Evolutionary conservation across 2,113 vertebrate species (phyloP).

Genomic region (Hippolais icterina): DNA sequence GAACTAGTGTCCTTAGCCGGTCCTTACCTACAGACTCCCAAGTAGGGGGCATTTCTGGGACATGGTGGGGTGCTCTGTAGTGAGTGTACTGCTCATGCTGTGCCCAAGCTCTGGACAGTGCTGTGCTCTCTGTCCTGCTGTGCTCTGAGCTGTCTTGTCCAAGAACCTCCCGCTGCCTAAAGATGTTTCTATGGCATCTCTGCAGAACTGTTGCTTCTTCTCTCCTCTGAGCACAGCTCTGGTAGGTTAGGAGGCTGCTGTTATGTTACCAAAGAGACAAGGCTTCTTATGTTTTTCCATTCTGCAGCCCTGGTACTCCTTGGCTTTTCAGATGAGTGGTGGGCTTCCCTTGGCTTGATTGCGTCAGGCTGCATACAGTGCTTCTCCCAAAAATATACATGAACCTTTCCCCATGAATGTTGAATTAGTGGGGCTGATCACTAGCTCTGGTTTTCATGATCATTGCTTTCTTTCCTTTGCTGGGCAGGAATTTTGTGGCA

Average conservation of each 20-base stretch:
- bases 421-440: background rate
- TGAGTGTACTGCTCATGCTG: background rate
- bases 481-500: conserved; percentile 85
- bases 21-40: background rate
- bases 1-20: background rate
- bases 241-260: background rate
- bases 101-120: background rate
- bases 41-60: background rate
- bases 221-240: background rate
- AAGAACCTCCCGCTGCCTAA: background rate
- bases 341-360: background rate
- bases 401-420: background rate
- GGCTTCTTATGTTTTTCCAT: background rate
- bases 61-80: background rate
- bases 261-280: background rate
- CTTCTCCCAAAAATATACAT: background rate
- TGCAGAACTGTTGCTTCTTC: background rate
- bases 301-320: background rate
- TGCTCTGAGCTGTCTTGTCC: background rate
- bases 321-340: background rate
- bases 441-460: background rate
- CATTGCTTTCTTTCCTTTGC: background rate
- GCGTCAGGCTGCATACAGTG: background rate
- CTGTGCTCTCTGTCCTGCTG: background rate
- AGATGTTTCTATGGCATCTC: background rate